These are phyloP conservation scores for Synaphobranchus kaupii DNA, from an alignment of 2,797 vertebrate genomes.

Conservation along the genomic window DNA sequence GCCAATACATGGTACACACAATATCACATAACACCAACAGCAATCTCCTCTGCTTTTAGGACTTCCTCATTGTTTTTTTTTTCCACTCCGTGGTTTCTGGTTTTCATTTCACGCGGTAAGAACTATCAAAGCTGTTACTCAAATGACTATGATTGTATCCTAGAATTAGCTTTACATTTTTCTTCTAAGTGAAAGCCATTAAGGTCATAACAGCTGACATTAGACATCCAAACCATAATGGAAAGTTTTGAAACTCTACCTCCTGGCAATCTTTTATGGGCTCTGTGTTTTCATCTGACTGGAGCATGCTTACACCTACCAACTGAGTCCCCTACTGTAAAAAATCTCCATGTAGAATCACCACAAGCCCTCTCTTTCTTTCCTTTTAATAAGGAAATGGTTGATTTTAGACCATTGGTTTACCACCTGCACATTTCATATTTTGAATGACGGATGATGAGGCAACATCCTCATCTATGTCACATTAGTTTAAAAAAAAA, in stretches of 20 bases:
- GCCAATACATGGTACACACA: background rate
- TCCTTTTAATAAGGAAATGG: background rate
- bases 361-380: background rate
- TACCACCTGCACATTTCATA: conserved; percentile 32
- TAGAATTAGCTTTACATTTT: background rate
- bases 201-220: background rate
- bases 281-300: conserved; percentile 34
- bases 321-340: conserved; percentile 55
- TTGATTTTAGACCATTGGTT: conserved; percentile 8
- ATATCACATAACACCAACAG: background rate
- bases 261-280: conserved; percentile 6
- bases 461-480: conserved; percentile 37
- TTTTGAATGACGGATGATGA: conserved; percentile 62
- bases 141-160: conserved; percentile 11
- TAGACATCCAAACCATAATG: conserved; percentile 2
- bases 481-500: background rate
- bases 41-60: background rate
- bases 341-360: conserved; percentile 51
- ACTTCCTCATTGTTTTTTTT: no score
- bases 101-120: conserved; percentile 2
- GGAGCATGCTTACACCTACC: conserved; percentile 53
- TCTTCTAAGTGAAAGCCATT: background rate
- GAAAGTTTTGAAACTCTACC: conserved; percentile 3
- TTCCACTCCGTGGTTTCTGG: background rate
- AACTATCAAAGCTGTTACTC: conserved; percentile 10